Evolutionary conservation across 2,113 vertebrate genomes (phyloP).

Genomic region (Pterocles burchelli): DNA sequence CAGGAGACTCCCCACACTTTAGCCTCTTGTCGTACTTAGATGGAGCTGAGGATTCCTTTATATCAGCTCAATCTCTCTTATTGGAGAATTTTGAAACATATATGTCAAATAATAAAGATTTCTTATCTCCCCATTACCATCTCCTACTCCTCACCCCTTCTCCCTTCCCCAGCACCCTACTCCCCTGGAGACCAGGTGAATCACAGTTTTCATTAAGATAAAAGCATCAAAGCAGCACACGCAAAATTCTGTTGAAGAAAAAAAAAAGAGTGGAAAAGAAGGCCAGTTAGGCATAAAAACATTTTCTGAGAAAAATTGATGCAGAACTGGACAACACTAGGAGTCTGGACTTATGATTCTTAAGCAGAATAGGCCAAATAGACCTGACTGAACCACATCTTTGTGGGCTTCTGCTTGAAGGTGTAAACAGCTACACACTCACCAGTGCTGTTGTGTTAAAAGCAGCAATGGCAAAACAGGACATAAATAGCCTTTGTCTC

Average conservation of each 20-base stretch:
- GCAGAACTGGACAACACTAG: not conserved
- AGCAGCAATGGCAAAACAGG: not conserved
- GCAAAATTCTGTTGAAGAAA: not conserved
- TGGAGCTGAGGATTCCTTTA: not conserved
- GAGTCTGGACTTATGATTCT: not conserved
- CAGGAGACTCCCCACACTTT: not conserved
- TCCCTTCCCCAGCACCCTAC: not conserved
- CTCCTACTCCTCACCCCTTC: not conserved
- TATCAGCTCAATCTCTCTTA: not conserved
- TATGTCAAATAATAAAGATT: too few species aligned
- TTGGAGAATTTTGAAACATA: not conserved
- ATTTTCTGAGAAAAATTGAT: not conserved
- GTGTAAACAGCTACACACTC: not conserved
- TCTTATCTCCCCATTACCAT: not conserved
- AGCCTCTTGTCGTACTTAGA: not conserved
- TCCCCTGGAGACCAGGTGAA: not conserved
- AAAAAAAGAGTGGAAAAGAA: not conserved
- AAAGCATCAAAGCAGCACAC: not conserved
- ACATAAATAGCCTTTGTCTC: not conserved
- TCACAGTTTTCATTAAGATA: not conserved
- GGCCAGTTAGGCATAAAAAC: not conserved
- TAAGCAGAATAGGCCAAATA: not conserved
- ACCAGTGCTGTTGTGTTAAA: not conserved
- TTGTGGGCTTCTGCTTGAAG: not conserved
- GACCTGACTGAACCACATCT: not conserved